These are phyloP conservation scores for Cyphomyrmex costatus DNA, from an alignment of 1,140 invertebrate genomes.

Conservation along the genomic window DNA sequence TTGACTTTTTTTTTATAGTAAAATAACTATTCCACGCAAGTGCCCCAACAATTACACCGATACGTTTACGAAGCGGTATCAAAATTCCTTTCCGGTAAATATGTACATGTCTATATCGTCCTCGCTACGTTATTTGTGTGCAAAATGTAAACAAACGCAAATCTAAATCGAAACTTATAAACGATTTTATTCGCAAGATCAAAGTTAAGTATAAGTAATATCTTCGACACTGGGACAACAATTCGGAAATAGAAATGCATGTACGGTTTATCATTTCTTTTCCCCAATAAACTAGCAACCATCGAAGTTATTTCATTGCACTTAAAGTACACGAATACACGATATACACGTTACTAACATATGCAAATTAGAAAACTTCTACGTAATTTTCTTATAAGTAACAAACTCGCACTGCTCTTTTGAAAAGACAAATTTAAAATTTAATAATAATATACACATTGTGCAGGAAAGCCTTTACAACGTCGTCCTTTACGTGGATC, in stretches of 20 bases:
- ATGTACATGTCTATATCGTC: slow-evolving; percentile 68
- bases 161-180: slow-evolving; percentile 52
- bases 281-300: slow-evolving; percentile 34
- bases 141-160: slow-evolving; percentile 63
- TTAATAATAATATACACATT: slow-evolving; percentile 64
- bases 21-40: slow-evolving; percentile 71
- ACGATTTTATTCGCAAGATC: slow-evolving; percentile 46
- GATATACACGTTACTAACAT: slow-evolving; percentile 25
- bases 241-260: slow-evolving; percentile 44
- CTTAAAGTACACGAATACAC: slow-evolving; percentile 19
- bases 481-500: slow-evolving; percentile 68
- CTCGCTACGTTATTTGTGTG: slow-evolving; percentile 52
- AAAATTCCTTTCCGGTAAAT: slow-evolving; percentile 65
- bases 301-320: slow-evolving; percentile 9
- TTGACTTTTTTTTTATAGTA: slow-evolving; percentile 55
- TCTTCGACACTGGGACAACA: slow-evolving; percentile 43
- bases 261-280: slow-evolving; percentile 4
- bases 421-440: slow-evolving; percentile 40
- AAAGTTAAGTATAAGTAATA: slow-evolving; percentile 57
- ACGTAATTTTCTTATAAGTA: slow-evolving; percentile 29
- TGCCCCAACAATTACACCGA: slow-evolving; percentile 68
- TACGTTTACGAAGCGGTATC: slow-evolving; percentile 49
- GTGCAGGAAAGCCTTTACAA: slow-evolving; percentile 65
- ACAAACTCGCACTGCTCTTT: slow-evolving; percentile 54
- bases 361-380: slow-evolving; percentile 50